Evolutionary conservation across 2,797 vertebrate species (phyloP).

Genomic region (Xiphorhynchus erythropygius): DNA sequence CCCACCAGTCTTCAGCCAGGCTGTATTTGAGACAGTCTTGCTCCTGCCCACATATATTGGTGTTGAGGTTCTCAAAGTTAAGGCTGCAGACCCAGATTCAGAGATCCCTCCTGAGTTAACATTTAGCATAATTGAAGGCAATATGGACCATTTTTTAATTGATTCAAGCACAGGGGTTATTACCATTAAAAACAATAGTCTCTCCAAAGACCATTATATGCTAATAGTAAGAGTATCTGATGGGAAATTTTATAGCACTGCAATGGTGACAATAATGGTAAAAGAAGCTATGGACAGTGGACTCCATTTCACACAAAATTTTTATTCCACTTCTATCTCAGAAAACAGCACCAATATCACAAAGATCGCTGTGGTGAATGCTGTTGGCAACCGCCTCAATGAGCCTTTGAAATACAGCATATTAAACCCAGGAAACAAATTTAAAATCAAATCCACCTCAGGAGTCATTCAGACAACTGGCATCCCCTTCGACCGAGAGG

Average conservation of each 20-base stretch:
- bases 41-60: constrained; percentile 92
- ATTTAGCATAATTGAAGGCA: constrained; percentile 89
- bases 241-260: constrained; percentile 91
- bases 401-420: constrained; percentile 93
- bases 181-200: constrained; percentile 88
- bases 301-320: constrained; percentile 87
- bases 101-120: constrained; percentile 86
- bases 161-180: constrained; percentile 86
- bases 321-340: constrained; percentile 89
- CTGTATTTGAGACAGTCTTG: constrained; percentile 88
- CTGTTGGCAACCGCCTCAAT: constrained; percentile 91
- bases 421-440: constrained; percentile 90
- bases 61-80: constrained; percentile 91
- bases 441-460: constrained; percentile 91
- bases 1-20: constrained; percentile 89
- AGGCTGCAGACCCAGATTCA: constrained; percentile 89
- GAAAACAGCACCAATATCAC: constrained; percentile 92
- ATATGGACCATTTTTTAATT: constrained; percentile 87
- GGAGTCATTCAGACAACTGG: constrained; percentile 95
- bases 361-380: constrained; percentile 93
- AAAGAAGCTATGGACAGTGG: constrained; percentile 93
- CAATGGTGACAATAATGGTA: constrained; percentile 87
- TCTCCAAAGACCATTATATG: constrained; percentile 90
- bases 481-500: constrained; percentile 91
- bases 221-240: constrained; percentile 91